phyloP scores from a whole-genome alignment of 2,113 vertebrate species.

The Microtus richardsoni region DNA sequence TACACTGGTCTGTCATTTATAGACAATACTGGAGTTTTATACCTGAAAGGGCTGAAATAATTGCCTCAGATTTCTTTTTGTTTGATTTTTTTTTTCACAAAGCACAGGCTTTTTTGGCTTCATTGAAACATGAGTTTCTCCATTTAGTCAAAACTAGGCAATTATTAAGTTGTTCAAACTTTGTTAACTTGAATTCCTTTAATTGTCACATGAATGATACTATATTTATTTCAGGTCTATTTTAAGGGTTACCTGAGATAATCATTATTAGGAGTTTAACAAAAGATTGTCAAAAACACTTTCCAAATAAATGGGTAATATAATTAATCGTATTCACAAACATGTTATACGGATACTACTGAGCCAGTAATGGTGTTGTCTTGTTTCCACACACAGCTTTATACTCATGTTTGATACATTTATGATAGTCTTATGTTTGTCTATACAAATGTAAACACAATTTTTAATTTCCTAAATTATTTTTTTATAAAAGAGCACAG shows the following conservation, averaged over 20 bases:
- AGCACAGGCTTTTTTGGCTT: neutral
- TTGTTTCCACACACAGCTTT: neutral
- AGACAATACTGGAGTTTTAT: constrained; percentile 2
- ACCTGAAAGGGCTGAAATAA: constrained; percentile 19
- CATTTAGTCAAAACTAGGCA: neutral
- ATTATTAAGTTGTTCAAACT: neutral
- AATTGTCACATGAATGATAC: neutral
- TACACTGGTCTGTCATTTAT: neutral
- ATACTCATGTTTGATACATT: neutral
- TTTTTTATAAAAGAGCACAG: neutral
- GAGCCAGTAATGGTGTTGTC: neutral
- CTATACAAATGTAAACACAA: neutral
- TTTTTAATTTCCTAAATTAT: neutral
- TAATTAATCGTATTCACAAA: neutral
- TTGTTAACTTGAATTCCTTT: neutral
- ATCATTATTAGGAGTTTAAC: neutral
- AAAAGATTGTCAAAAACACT: neutral
- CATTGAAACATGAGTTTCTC: neutral
- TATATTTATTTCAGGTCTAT: neutral
- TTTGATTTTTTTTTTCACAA: neutral
- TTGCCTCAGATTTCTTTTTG: neutral
- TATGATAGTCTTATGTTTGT: neutral
- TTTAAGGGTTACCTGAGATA: neutral
- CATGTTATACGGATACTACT: neutral
- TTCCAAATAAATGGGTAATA: neutral